Evolutionary conservation across 2,888 invertebrate genomes (phyloP), one percentile per base, ranked within the genome.

Genomic region (Ophioninae sp.): DNA sequence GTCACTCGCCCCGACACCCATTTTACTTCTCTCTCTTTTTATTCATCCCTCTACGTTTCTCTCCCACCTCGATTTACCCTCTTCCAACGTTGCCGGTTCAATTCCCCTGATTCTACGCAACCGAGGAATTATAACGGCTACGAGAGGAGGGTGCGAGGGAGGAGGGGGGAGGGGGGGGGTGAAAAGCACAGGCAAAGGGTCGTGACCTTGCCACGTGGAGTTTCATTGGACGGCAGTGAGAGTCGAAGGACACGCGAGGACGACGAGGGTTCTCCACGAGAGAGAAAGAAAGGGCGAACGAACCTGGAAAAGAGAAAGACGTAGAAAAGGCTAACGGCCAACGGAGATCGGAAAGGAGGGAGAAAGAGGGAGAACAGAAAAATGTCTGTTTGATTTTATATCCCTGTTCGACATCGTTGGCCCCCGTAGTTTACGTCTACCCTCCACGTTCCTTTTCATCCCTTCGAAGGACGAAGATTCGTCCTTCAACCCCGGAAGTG

Each of bases 171-270:
- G 37, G 23, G 39, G 56, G 76, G 58, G 73, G 69, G 37, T 51
- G 22, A 83, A 68, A 74, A 23, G 59, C 63, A 61, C 59, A 44
- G 61, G 69, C 39, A 85, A 84, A 85, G 88, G 88, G 89, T 90
- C 89, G 88, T 86, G 90, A 91, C 92, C 91, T 91, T 92, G 91
- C 87, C 89, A 88, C 89, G 89, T 89, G 89, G 88, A 88, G 83
- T 80, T 82, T 77, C 73, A 63, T 78, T 75, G 77, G 76, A 37
- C 69, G 68, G 20, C 63, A 64, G 64, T 76, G 82, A 67, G 44
- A 30, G 30, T 30, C 81, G 77, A 81, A 69, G 78, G 76, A 87
- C 67, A 51, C 86, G 85, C 87, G 87, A 86, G 88, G 87, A 82
- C 76, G 79, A 73, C 69, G 44, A 37, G 30, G 77, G 68, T 80